phyloP scores from a whole-genome alignment of 2,888 invertebrate species.

The Tetramorium bicarinatum region DNA sequence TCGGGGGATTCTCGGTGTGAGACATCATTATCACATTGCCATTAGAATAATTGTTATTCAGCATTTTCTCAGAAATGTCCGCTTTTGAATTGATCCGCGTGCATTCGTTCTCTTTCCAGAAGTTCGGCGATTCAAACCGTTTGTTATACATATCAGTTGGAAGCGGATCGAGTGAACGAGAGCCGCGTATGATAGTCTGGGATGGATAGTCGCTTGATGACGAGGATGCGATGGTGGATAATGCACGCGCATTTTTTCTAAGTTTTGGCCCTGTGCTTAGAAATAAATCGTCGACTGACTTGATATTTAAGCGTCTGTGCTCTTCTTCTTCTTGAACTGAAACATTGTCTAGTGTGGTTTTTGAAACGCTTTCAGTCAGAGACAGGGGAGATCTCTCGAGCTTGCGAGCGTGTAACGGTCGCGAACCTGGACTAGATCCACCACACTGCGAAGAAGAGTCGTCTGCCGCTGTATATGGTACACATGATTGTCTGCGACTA shows the following conservation, averaged over 20 bases:
- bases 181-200: slow-evolving; percentile 87
- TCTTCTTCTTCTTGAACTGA: slow-evolving; percentile 79
- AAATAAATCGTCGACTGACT: slow-evolving; percentile 83
- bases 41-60: slow-evolving; percentile 88
- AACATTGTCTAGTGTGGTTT: slow-evolving; percentile 86
- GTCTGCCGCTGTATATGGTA: slow-evolving; percentile 86
- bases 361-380: slow-evolving; percentile 87
- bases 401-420: slow-evolving; percentile 81
- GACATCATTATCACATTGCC: slow-evolving; percentile 87
- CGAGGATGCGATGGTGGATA: slow-evolving; percentile 90
- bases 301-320: slow-evolving; percentile 80
- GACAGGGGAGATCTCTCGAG: slow-evolving; percentile 87
- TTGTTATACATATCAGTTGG: slow-evolving; percentile 84
- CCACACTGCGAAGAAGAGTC: slow-evolving; percentile 86
- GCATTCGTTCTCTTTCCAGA: slow-evolving; percentile 83
- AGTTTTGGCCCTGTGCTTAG: slow-evolving; percentile 77
- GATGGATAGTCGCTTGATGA: slow-evolving; percentile 83
- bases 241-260: slow-evolving; percentile 86
- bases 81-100: slow-evolving; percentile 85
- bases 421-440: slow-evolving; percentile 87
- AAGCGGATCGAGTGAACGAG: slow-evolving; percentile 90
- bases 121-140: slow-evolving; percentile 80
- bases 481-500: slow-evolving; percentile 90
- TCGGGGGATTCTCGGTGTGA: slow-evolving; percentile 77
- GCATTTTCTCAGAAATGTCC: slow-evolving; percentile 86